phyloP scores from a whole-genome alignment of 2,797 vertebrate genomes.

The Anas capensis region DNA sequence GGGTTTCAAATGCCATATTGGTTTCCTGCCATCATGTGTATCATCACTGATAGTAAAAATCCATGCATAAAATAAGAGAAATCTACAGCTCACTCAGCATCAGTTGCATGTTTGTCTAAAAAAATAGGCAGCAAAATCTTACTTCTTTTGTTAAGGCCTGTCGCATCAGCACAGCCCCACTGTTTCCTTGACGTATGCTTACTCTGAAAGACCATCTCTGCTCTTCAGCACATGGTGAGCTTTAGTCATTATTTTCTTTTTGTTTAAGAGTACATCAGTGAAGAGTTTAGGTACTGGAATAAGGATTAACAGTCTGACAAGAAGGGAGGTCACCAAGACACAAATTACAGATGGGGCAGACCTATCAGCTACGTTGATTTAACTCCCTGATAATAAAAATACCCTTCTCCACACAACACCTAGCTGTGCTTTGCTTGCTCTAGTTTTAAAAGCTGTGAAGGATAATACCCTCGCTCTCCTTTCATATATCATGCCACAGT shows the following conservation, averaged over 20 bases:
- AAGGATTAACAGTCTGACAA: not conserved
- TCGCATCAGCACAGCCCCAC: not conserved
- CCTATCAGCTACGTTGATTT: not conserved
- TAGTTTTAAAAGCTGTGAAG: not conserved
- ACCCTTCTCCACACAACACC: not conserved
- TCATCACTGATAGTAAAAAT: constrained; percentile 40
- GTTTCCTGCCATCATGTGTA: constrained; percentile 24
- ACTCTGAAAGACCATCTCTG: not conserved
- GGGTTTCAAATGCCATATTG: constrained; percentile 38
- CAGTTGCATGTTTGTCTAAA: not conserved
- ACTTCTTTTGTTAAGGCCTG: not conserved
- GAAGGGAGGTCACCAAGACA: not conserved
- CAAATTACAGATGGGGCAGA: not conserved
- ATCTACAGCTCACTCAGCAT: not conserved
- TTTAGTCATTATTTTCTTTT: not conserved
- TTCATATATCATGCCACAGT: not conserved
- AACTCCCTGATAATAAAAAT: not conserved
- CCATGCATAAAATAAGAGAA: constrained; percentile 15
- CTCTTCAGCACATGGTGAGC: not conserved
- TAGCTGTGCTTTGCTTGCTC: not conserved
- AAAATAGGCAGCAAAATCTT: not conserved
- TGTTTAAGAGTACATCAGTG: not conserved
- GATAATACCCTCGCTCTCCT: not conserved
- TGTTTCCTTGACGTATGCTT: not conserved
- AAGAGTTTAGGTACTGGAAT: not conserved